Base-by-base conservation (phyloP, 2,888 invertebrate species). In the Troides oblongomaculatus region DNA sequence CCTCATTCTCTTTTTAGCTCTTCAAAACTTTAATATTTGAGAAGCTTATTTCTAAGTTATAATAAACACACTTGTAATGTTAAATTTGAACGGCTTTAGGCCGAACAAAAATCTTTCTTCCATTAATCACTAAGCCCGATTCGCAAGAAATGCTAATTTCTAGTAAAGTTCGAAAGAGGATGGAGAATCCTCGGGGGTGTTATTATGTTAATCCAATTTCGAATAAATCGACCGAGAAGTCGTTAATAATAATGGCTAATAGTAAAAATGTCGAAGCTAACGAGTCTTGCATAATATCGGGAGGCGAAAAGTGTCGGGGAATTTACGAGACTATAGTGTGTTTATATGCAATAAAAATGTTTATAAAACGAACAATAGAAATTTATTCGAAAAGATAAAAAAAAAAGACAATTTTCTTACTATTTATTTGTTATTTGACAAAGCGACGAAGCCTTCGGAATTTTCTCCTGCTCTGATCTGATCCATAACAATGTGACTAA, bases 141-240 rank as follows among this genome's bases (percentile, higher is more conserved):
- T 30, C 66, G n/a, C 25, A 58, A 36, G 62, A 66, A 66, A 66
- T 70, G 66, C 66, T 64, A 70, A 62, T 58, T 66, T 58, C 5
- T 30, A 59, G 21, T 53, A 36, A 70, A 58, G 46, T 58, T 50
- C 23, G 56, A 21, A 58, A 39, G 21, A 10, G 21, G 46, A 53
- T 62, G 46, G n/a, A 23, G 58, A 69, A 69, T 66, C 66, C 66
- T 53, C 62, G 46, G 12, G 62, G 50, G 62, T 66, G 62, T 70
- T 66, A 70, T 70, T 66, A 70, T 70, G 70, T 62, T 66, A 70
- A 70, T 70, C 66, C 66, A 63, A 66, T 70, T 66, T 70, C 58
- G 25, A 70, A 62, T 62, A 66, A 70, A 70, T 70, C 70, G 66
- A 50, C 58, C 50, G 70, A 59, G 59, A 53, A 70, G 53, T 39